Conservation (phyloP, 2,113 vertebrate genomes). For the Pituophis catenifer region DNA sequence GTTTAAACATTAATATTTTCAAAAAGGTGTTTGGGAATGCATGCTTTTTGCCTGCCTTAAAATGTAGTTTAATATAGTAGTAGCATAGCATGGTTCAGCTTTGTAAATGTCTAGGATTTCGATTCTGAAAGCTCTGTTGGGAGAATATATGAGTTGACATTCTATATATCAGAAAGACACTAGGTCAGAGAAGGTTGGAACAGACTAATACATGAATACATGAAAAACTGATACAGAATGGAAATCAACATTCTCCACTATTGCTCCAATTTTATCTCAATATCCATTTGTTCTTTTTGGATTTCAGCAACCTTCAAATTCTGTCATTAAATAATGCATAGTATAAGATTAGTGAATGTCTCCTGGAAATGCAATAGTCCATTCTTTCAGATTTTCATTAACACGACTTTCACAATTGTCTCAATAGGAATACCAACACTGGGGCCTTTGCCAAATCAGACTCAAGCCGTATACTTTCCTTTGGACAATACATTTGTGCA, state of each 20-base stretch:
- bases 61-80: neutral
- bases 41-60: neutral
- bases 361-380: neutral
- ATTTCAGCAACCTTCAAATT: neutral
- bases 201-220: neutral
- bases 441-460: neutral
- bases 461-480: conserved; percentile 6
- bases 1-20: neutral
- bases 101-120: neutral
- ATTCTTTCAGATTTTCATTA: neutral
- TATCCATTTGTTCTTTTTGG: neutral
- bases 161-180: neutral
- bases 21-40: neutral
- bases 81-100: neutral
- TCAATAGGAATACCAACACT: neutral
- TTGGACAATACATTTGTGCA: neutral
- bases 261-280: neutral
- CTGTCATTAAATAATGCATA: neutral
- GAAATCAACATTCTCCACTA: neutral
- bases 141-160: neutral
- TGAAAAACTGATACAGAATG: neutral
- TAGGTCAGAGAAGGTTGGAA: neutral
- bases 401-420: neutral
- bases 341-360: conserved; percentile 18
- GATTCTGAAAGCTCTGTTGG: neutral